Evolutionary conservation across 1,140 invertebrate genomes (phyloP).

Genomic region (Saccostrea echinata): DNA sequence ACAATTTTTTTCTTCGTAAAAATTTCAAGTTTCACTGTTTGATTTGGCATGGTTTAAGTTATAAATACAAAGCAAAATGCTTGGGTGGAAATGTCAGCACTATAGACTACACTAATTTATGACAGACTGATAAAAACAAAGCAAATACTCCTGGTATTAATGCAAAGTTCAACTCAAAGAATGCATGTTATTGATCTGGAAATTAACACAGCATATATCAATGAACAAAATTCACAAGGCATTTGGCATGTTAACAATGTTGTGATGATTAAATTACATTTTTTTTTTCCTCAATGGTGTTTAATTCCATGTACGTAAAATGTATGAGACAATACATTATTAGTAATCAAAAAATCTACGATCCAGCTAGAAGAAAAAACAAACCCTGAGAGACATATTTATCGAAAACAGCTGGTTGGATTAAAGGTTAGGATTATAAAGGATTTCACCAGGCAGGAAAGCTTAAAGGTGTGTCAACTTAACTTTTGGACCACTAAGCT

Average conservation of each 20-base stretch:
- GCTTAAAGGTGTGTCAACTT: constrained; percentile 13
- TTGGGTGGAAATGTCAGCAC: too few species aligned
- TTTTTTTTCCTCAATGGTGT: background rate
- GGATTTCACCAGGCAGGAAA: background rate
- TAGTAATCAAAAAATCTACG: background rate
- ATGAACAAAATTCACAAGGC: constrained; percentile 11
- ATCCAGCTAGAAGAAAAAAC: background rate
- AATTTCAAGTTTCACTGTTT: too few species aligned
- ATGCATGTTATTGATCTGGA: background rate
- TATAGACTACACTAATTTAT: too few species aligned
- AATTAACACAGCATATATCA: background rate
- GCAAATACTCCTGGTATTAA: too few species aligned
- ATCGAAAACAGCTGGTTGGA: background rate
- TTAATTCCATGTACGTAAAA: background rate
- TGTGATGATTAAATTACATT: background rate
- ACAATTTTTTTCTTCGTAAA: too few species aligned
- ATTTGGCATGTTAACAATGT: constrained; percentile 28
- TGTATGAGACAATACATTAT: background rate
- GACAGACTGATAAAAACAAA: too few species aligned
- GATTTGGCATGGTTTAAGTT: too few species aligned
- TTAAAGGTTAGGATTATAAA: background rate
- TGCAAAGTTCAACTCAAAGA: background rate
- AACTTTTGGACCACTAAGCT: background rate
- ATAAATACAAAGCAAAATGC: too few species aligned
- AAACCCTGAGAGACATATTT: background rate